Evolutionary conservation across 2,888 invertebrate genomes (phyloP).

Genomic region (Drosophila rellima): DNA sequence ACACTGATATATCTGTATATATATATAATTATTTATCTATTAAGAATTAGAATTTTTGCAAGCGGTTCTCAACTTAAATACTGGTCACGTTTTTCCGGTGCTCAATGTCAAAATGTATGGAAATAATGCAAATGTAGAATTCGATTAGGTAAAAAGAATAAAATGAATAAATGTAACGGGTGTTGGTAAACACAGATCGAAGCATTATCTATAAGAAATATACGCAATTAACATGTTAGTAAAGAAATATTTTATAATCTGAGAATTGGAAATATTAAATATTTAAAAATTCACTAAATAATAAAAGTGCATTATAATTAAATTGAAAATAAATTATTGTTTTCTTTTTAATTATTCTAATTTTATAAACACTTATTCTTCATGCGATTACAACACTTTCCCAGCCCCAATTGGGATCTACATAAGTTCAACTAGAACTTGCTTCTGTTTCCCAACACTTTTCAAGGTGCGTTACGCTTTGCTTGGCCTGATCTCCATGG

Average conservation of each 20-base stretch:
- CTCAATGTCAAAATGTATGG: constrained; percentile 50
- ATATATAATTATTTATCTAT: constrained; percentile 16
- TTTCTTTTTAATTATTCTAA: neutral
- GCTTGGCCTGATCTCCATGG: constrained; percentile 39
- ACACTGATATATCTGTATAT: constrained; percentile 7
- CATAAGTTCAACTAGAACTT: neutral
- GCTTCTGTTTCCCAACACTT: constrained; percentile 8
- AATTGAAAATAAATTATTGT: too few species aligned
- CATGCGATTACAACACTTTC: neutral
- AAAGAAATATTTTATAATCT: neutral
- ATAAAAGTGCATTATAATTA: too few species aligned
- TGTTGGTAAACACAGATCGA: neutral
- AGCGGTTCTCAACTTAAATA: constrained; percentile 39
- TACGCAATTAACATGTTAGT: neutral
- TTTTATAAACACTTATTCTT: neutral
- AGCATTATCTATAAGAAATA: neutral
- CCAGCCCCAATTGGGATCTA: neutral
- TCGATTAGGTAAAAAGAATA: constrained; percentile 1
- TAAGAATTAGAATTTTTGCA: constrained; percentile 32
- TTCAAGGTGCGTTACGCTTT: constrained; percentile 51
- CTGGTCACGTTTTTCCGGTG: constrained; percentile 77
- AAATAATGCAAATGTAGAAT: constrained; percentile 54
- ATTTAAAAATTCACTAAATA: too few species aligned
- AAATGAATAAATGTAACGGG: neutral
- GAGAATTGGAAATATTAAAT: too few species aligned